Evolutionary conservation across 2,888 invertebrate species (phyloP).

Genomic region (Lycocerus yunnanus): DNA sequence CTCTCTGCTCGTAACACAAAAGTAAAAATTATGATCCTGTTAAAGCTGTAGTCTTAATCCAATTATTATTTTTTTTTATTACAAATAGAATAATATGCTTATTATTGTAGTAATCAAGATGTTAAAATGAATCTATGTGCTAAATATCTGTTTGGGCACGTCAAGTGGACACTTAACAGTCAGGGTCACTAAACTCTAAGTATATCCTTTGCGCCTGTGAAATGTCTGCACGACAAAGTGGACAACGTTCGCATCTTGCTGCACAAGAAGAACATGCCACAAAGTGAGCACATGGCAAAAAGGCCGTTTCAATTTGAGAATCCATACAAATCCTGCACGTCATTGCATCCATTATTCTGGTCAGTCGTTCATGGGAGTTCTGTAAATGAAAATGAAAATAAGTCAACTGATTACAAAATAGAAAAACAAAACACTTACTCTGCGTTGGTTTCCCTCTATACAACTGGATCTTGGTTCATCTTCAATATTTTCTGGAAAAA

Average conservation of each 20-base stretch:
- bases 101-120: not conserved
- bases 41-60: not conserved
- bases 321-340: conserved; percentile 91
- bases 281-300: conserved; percentile 89
- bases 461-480: conserved; percentile 47
- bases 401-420: not conserved
- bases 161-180: conserved; percentile 11
- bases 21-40: not conserved
- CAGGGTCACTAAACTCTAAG: conserved; percentile 59
- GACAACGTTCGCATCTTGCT: conserved; percentile 73
- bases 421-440: conserved; percentile 44
- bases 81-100: not conserved
- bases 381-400: conserved; percentile 39
- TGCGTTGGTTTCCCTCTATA: conserved; percentile 46
- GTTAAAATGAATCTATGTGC: not conserved
- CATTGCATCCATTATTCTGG: conserved; percentile 67
- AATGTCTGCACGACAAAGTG: conserved; percentile 74
- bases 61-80: not conserved
- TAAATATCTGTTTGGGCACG: not conserved
- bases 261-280: conserved; percentile 82
- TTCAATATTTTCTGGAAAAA: conserved; percentile 25
- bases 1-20: not conserved
- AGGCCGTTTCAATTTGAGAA: conserved; percentile 76
- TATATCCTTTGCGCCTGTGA: conserved; percentile 72
- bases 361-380: conserved; percentile 61